These are phyloP conservation scores for Microctenopoma lineatum DNA, from an alignment of 2,797 vertebrate genomes.

Conservation along the genomic window DNA sequence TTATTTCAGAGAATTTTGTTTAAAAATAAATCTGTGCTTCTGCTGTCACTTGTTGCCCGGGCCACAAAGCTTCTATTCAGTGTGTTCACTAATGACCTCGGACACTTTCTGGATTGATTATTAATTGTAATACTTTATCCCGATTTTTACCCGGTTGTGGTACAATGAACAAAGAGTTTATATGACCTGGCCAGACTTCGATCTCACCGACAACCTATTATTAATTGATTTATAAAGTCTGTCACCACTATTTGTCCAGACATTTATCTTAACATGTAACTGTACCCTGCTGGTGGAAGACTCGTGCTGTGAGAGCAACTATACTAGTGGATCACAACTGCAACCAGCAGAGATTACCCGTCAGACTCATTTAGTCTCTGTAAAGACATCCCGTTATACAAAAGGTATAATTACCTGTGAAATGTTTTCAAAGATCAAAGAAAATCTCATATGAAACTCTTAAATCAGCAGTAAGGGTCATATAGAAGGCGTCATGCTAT, in stretches of 20 bases:
- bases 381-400: not conserved
- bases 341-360: not conserved
- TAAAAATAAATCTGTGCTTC: slow-evolving; percentile 42
- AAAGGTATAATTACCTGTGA: not conserved
- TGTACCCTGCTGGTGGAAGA: not conserved
- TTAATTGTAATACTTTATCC: not conserved
- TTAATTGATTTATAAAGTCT: not conserved
- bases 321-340: not conserved
- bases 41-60: slow-evolving; percentile 20
- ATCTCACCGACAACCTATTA: not conserved
- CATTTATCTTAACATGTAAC: not conserved
- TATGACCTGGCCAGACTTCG: not conserved
- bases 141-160: not conserved
- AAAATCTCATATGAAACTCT: not conserved
- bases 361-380: not conserved
- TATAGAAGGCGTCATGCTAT: slow-evolving; percentile 18
- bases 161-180: not conserved
- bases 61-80: not conserved
- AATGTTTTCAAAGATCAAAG: slow-evolving; percentile 1
- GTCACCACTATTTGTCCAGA: not conserved
- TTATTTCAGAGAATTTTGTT: not conserved
- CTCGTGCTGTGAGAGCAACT: no score
- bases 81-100: not conserved
- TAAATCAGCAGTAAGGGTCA: slow-evolving; percentile 19
- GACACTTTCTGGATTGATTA: slow-evolving; percentile 4